A percentile compares a stretch with the other conserved stretches of the same genome.
Evolutionary conservation across 2,113 vertebrate species (phyloP).

Genomic region (Noturus placidus): DNA sequence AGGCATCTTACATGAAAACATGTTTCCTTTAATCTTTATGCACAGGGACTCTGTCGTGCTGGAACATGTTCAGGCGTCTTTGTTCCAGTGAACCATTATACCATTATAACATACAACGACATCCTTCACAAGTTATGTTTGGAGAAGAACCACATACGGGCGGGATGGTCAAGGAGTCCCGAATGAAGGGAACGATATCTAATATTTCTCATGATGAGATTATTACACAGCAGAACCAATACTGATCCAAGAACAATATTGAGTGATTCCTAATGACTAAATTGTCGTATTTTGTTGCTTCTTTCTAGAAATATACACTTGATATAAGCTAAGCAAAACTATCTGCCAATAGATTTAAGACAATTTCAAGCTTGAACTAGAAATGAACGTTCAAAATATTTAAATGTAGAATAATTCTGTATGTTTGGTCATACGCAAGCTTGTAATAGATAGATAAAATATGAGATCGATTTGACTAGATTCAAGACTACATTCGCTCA

Average conservation of each 20-base stretch:
- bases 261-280: background rate
- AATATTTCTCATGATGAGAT: background rate
- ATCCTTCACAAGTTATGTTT: background rate
- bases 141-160: background rate
- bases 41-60: background rate
- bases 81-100: background rate
- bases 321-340: background rate
- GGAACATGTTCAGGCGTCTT: background rate
- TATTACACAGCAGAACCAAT: background rate
- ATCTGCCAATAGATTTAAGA: background rate
- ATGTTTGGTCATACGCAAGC: too few relatives aligned
- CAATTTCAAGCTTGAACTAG: background rate
- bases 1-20: background rate
- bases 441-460: background rate
- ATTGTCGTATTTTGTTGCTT: background rate
- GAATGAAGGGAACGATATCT: background rate
- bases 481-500: background rate
- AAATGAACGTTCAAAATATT: too few relatives aligned
- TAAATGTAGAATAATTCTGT: too few relatives aligned
- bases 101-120: background rate
- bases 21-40: slow-evolving; percentile 61
- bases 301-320: background rate
- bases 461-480: background rate
- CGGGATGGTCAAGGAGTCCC: too few relatives aligned
- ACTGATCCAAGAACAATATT: background rate